These are phyloP conservation scores for Marronus borbonicus DNA, from an alignment of 2,888 invertebrate species.

Conservation along the genomic window DNA sequence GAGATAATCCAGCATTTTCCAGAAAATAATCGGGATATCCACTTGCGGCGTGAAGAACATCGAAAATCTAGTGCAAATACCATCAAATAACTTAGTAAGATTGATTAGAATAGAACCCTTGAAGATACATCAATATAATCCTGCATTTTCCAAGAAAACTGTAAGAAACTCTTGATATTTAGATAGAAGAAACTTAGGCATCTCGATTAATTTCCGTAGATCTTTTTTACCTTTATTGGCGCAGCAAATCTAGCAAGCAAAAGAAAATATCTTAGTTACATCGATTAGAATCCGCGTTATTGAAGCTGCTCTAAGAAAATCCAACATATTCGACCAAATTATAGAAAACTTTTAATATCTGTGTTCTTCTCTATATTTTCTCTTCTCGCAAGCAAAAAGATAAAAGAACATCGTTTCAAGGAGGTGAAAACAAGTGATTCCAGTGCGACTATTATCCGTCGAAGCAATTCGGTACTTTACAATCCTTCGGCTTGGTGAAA, in stretches of 20 bases:
- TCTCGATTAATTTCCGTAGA: too few relatives aligned
- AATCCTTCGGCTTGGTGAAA: neutral
- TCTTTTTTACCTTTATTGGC: neutral
- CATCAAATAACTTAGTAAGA: neutral
- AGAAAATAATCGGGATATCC: neutral
- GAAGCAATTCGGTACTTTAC: neutral
- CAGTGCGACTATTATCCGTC: neutral
- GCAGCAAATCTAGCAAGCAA: neutral
- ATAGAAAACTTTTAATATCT: too few relatives aligned
- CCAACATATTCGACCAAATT: neutral
- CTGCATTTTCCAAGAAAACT: neutral
- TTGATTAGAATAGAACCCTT: too few relatives aligned
- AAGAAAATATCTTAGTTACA: neutral
- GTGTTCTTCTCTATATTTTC: neutral
- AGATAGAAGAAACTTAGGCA: neutral
- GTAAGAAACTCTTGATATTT: neutral
- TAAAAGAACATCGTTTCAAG: neutral
- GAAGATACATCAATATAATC: neutral
- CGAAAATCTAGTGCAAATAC: too few relatives aligned
- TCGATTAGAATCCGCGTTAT: too few relatives aligned
- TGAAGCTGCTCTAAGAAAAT: neutral
- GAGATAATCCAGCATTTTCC: slow-evolving; percentile 15
- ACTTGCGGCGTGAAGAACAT: neutral
- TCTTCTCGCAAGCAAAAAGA: neutral
- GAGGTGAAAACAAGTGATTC: neutral